These are phyloP conservation scores for Champsocephalus esox DNA, from an alignment of 2,797 vertebrate genomes.

Conservation along the genomic window DNA sequence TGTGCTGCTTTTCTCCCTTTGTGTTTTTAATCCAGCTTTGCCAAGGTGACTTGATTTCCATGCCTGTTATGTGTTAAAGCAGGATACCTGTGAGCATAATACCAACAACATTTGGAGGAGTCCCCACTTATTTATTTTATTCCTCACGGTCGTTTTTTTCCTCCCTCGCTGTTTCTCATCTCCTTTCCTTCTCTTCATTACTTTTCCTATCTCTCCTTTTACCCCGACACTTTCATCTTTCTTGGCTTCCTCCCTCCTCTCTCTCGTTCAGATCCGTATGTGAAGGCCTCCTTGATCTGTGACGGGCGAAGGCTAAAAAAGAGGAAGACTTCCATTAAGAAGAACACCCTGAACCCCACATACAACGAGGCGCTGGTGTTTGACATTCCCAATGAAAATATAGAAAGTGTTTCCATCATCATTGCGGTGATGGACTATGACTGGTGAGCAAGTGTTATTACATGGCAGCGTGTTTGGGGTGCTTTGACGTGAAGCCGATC, in stretches of 20 bases:
- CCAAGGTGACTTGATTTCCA: slow-evolving; percentile 73
- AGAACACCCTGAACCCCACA: slow-evolving; percentile 95
- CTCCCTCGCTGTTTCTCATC: background rate
- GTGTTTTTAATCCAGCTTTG: slow-evolving; percentile 73
- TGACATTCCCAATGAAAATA: slow-evolving; percentile 95
- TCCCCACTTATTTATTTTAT: slow-evolving; percentile 34
- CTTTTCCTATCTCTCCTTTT: background rate
- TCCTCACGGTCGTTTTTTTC: background rate
- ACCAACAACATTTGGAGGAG: slow-evolving; percentile 44
- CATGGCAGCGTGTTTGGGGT: slow-evolving; percentile 1
- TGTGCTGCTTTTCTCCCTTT: slow-evolving; percentile 65
- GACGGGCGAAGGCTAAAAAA: slow-evolving; percentile 95
- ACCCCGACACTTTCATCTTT: background rate
- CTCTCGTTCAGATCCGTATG: slow-evolving; percentile 89
- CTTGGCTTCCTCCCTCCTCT: background rate
- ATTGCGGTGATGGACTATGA: slow-evolving; percentile 96
- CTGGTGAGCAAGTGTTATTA: slow-evolving; percentile 84
- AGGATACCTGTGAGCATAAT: slow-evolving; percentile 59
- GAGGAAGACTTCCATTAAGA: slow-evolving; percentile 96
- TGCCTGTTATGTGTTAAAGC: slow-evolving; percentile 68
- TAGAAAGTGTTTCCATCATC: slow-evolving; percentile 91
- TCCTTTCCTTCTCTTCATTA: background rate
- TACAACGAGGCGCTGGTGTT: slow-evolving; percentile 97
- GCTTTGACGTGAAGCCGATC: slow-evolving; percentile 32
- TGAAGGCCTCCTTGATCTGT: slow-evolving; percentile 94